Base-by-base conservation (phyloP, 2,113 vertebrate genomes). In the Micromys minutus region DNA sequence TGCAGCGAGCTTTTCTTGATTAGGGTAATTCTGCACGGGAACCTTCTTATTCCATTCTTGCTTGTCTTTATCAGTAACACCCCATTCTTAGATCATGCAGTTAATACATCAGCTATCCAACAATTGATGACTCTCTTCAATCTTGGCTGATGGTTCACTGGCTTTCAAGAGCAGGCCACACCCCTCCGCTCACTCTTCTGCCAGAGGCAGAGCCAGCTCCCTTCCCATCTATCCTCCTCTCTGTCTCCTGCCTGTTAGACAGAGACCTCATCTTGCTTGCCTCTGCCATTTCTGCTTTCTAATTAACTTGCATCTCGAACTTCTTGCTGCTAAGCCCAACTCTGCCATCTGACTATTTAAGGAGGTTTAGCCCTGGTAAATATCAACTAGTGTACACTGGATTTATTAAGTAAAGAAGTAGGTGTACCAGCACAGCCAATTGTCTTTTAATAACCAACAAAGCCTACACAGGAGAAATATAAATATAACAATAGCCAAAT, bases 1-100 rank as follows among this genome's bases (percentile, higher is more conserved):
- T 69, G 77, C 39, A 61, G 1, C 11, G 69, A n/a, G 80, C n/a
- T 91, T 87, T 93, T 94, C 87, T 95, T 29, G 24, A 69, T 80
- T 83, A 85, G 89, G 65, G 83, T 84, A 95, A 87, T 93, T 93
- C 80, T 93, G 61, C 19, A 1, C 12, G 87, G 50, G 52, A 89
- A 71, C 47, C 65, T 57, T 93, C 77, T 91, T 83, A 93, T 42
- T n/a, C 59, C 45, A 77, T 87, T 88, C 84, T 94, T 85, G 69
- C 94, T 95, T 88, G 63, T 96, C 94, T 93, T 95, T 94, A 96
- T 95, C 87, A 95, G 93, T n/a, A 65, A 86, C 77, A 95, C 50
- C 36, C 65, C 52, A 71, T 65, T 75, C 50, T 76, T 95, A 94
- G 57, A 95, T 95, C 94, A 96, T 75, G 69, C 85, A n/a, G 57